Evolutionary conservation across 2,888 invertebrate species (phyloP).

Genomic region (Volucella inflata): DNA sequence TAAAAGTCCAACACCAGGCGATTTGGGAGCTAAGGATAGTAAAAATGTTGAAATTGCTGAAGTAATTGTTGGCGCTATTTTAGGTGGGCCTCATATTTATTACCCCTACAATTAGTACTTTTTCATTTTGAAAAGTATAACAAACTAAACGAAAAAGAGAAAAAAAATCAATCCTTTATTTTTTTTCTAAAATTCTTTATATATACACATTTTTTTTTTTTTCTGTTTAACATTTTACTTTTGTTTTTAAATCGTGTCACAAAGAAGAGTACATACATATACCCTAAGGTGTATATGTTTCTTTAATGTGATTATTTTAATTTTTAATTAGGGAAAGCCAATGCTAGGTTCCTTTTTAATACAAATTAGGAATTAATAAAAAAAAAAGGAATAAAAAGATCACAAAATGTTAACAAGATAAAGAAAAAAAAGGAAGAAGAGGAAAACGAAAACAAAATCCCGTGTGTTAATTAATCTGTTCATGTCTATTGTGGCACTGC

Average conservation of each 20-base stretch:
- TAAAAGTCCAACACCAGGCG: constrained; percentile 93
- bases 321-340: constrained; percentile 41
- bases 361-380: constrained; percentile 48
- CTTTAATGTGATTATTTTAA: constrained; percentile 48
- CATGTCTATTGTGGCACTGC: constrained; percentile 58
- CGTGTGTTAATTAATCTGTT: constrained; percentile 56
- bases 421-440: constrained; percentile 32
- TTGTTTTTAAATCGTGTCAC: constrained; percentile 39
- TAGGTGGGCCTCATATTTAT: constrained; percentile 87
- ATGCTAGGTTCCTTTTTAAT: constrained; percentile 51
- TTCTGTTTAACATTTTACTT: constrained; percentile 48
- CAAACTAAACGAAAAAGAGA: constrained; percentile 47
- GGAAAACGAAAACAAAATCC: constrained; percentile 43
- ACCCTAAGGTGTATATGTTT: constrained; percentile 44
- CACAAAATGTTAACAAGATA: constrained; percentile 36
- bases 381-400: constrained; percentile 24
- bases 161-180: constrained; percentile 58
- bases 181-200: constrained; percentile 29
- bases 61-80: constrained; percentile 98
- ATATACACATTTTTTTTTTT: constrained; percentile 37
- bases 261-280: constrained; percentile 54
- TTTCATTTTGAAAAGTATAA: constrained; percentile 35
- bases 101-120: constrained; percentile 81
- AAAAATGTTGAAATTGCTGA: constrained; percentile 98
- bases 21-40: constrained; percentile 90